phyloP scores from a whole-genome alignment of 2,113 vertebrate genomes.

The Sardina pilchardus region DNA sequence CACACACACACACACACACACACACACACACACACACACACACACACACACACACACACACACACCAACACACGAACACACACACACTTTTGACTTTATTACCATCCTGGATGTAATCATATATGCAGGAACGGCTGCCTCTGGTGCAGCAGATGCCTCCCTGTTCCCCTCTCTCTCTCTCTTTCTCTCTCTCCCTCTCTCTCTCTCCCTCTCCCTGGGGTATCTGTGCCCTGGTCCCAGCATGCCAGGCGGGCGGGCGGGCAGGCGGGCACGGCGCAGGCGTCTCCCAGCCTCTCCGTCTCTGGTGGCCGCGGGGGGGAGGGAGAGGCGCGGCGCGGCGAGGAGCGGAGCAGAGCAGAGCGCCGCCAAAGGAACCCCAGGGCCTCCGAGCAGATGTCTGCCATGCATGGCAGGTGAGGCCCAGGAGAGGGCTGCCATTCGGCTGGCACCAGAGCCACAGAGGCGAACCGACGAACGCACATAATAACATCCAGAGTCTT shows the following conservation, averaged over 20 bases:
- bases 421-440: slow-evolving; percentile 25
- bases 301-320: not conserved
- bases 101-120: not conserved
- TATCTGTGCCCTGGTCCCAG: not conserved
- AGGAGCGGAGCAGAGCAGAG: too few species aligned
- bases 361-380: slow-evolving; percentile 7
- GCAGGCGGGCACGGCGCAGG: not conserved
- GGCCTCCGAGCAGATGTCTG: slow-evolving; percentile 45
- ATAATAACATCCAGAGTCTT: slow-evolving; percentile 18
- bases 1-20: too few species aligned
- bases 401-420: slow-evolving; percentile 36
- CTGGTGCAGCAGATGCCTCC: slow-evolving; percentile 5
- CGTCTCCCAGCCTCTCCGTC: not conserved
- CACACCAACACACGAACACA: not conserved
- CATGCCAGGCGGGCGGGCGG: not conserved
- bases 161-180: slow-evolving; percentile 10
- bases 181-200: not conserved
- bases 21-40: too few species aligned
- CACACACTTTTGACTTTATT: not conserved
- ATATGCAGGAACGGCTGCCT: slow-evolving; percentile 2
- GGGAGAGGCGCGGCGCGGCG: not conserved
- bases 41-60: not conserved
- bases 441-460: slow-evolving; percentile 17
- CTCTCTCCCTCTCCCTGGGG: slow-evolving; percentile 27
- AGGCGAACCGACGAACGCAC: not conserved